phyloP scores from a whole-genome alignment of 2,888 invertebrate species.

The Platypus cylindrus region DNA sequence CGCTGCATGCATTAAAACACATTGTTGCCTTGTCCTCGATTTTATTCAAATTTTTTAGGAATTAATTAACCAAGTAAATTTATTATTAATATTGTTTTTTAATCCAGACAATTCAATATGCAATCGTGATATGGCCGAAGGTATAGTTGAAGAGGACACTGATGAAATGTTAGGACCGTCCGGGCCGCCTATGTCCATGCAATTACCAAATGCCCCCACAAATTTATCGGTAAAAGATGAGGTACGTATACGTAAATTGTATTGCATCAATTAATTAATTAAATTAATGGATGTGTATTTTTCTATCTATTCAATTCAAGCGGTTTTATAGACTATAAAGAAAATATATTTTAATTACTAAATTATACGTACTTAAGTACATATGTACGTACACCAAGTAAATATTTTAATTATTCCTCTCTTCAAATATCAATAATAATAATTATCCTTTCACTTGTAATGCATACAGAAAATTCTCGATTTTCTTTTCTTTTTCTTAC shows the following conservation, averaged over 20 bases:
- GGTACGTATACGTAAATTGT: constrained; percentile 26
- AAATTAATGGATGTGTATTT: neutral
- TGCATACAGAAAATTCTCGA: neutral
- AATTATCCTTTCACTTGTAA: constrained; percentile 10
- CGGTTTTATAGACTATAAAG: too few species aligned
- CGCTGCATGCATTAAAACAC: too few species aligned
- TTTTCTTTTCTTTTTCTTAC: neutral
- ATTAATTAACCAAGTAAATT: too few species aligned
- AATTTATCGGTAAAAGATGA: constrained; percentile 34
- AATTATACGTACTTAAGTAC: too few species aligned
- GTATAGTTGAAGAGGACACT: constrained; percentile 52
- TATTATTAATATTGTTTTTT: too few species aligned
- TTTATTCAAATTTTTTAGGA: too few species aligned
- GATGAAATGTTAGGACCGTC: constrained; percentile 44
- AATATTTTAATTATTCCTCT: constrained; percentile 9
- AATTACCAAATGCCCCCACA: constrained; percentile 34
- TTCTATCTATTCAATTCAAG: too few species aligned
- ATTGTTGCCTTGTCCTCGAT: too few species aligned
- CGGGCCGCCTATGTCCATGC: constrained; percentile 38
- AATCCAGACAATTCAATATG: constrained; percentile 70
- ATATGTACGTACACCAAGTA: too few species aligned
- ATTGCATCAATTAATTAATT: neutral
- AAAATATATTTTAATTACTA: too few species aligned
- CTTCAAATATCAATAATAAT: constrained; percentile 9
- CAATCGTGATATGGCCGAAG: constrained; percentile 76